Base-by-base conservation (phyloP, 92 coral and sea anemone species). In the Zoanthus sansibaricus region DNA sequence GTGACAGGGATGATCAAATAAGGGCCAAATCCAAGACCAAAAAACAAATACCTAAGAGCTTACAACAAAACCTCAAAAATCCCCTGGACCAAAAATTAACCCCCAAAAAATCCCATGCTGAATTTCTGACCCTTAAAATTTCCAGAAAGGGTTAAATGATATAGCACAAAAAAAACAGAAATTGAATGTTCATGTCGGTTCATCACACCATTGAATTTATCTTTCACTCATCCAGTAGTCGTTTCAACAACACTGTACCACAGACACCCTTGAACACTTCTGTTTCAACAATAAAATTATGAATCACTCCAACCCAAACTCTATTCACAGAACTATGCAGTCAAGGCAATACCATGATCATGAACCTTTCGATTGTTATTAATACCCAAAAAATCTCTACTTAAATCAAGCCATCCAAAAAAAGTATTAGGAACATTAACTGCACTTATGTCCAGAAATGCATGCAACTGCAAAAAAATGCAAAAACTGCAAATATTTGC, bases 261-360 rank as follows among this genome's bases (percentile, higher is more conserved):
- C 56, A 79, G 84, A 79, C 84, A 79, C 84, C 84, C 84, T 37
- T 37, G 84, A 79, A 79, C 84, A 59, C 54, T 79, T 79, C 84
- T 79, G 84, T 79, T 79, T 79, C 72, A 79, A 79, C 84, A 79
- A 79, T 54, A 79, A 79, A 79, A 79, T 79, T 58, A 79, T 79
- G 72, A 25, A 78, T 71, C 46, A 79, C 84, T 79, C 71, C 73
- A 61, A 79, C 84, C 51, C 84, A 17, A 58, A 79, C 72, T 79
- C 84, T 79, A 79, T 79, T 79, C 84, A 56, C 72, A 79, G 72
- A 58, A 79, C 84, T 79, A 79, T 14, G 51, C 84, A 79, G 72
- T 54, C 47, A 79, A 79, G 47, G 84, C 84, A 79, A 59, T 59
- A 79, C 84, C 84, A 79, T 79, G 84, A 79, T 58, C 66, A 58